Base-by-base conservation (phyloP, 1,140 invertebrate species). In the Phocides pigmalion region DNA sequence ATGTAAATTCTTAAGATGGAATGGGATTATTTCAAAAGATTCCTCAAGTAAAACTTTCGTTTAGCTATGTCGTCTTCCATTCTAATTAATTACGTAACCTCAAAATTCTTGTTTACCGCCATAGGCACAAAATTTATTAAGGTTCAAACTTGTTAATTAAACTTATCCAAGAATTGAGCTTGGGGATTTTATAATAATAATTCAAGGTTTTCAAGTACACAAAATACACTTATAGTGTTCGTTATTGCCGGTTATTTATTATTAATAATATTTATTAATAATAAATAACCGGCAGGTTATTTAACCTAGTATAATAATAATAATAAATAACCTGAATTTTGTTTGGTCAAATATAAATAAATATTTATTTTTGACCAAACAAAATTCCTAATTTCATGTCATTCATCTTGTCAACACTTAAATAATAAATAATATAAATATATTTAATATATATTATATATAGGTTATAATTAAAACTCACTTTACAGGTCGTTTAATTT, bases 41-140 rank as follows among this genome's bases (percentile, higher is more conserved):
- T 20, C n/a, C 16, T 53, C 50, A 9, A 6, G 1, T 16, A 28
- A 49, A 49, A 49, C 32, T 39, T 53, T 37, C 0, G 6, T 47
- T 22, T 11, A 2, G 17, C 17, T 44, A n/a, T 22, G 9, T 49
- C 12, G 12, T 9, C 46, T 49, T 2, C 20, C 25, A 28, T 28
- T 3, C 6, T 15, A 49, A 49, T 49, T 28, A 49, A 49, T 49
- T 28, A 49, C 20, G 17, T 20, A 46, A 46, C 17, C 46, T 25
- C 46, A 49, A 28, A 49, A 25, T 22, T 49, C 46, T 49, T 47
- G 44, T 47, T 47, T 49, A 8, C 20, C 46, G 46, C 46, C 46
- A 49, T 28, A 49, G 20, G 46, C 20, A 28, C n/a, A 49, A 22
- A 22, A 22, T 47, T 47, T 49, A 35, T 39, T n/a, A 39, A 14